Base-by-base conservation (phyloP, 92 coral and sea anemone genomes). In the Umimayanthus kanabou region DNA sequence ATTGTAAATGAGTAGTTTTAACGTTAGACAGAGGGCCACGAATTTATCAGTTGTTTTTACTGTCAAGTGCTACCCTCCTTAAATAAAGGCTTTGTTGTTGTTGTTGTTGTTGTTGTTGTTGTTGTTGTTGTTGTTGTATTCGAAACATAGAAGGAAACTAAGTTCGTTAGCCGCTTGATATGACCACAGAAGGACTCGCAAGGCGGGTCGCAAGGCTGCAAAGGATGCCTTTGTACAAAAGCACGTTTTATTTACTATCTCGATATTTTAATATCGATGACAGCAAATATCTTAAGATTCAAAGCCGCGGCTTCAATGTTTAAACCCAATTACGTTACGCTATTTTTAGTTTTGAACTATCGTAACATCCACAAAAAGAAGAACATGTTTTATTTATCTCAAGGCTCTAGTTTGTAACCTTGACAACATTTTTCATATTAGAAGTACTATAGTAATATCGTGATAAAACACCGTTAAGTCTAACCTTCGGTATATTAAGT, bases 331-430 rank as follows among this genome's bases (percentile, higher is more conserved):
- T 47, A 80, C 29, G 37, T 47, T 64, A 42, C n/a, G 2, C 76
- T 81, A 25, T 39, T 81, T 65, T 16, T 11, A 65, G 39, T 61
- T 80, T 57, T 80, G 47, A 11, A 13, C 45, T 20, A 40, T 11
- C 50, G 73, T 81, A 81, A 81, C 22, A 65, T 22, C 40, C 58
- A 69, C 77, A 83, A 69, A 83, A 43, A 83, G 43, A 69, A 83
- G 25, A 69, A 70, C 79, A 83, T 83, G 77, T 70, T n/a, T 83
- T 67, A 83, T 83, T 83, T 28, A 82, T 67, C 16, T 25, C 50
- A 30, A 40, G 28, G 37, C 15, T 45, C 64, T 3, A 69, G 57
- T n/a, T 66, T 70, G 86, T 83, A 42, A 11, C 87, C 87, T 67
- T 83, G 66, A 71, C 87, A 25, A 83, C 87, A 69, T 70, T 43